Evolutionary conservation across 2,113 vertebrate genomes (phyloP).

Genomic region (Vombatus ursinus): DNA sequence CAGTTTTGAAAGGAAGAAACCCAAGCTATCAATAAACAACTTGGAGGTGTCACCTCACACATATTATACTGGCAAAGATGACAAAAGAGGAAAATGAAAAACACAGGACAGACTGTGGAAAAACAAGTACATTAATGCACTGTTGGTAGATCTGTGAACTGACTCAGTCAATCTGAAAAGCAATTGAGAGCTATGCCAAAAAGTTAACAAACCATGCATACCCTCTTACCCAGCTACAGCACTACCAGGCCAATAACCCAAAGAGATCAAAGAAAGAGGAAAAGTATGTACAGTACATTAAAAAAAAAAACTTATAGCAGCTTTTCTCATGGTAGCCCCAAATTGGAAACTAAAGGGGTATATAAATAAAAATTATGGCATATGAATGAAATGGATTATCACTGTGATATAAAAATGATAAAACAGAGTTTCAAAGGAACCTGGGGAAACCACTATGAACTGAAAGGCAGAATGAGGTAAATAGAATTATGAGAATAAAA

Average conservation of each 20-base stretch:
- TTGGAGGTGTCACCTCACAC: background rate
- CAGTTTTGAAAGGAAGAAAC: background rate
- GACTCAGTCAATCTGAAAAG: background rate
- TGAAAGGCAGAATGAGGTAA: background rate
- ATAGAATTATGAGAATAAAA: background rate
- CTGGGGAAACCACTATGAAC: background rate
- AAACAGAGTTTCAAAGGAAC: background rate
- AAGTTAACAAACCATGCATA: background rate
- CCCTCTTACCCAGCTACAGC: too few species aligned
- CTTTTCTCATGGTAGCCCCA: background rate
- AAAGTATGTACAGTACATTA: background rate
- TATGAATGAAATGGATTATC: too few species aligned
- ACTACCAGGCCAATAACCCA: background rate
- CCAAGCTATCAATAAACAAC: background rate
- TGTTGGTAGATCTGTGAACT: background rate
- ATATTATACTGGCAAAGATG: background rate
- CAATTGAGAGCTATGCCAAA: background rate
- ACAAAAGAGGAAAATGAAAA: background rate
- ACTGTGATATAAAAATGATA: background rate
- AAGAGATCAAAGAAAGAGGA: background rate
- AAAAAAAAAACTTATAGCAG: background rate
- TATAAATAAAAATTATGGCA: too few species aligned
- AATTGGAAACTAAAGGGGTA: too few species aligned
- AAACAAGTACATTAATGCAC: background rate
- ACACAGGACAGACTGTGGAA: background rate